Conservation (phyloP, 2,113 vertebrate species). For the Climacteris rufus region DNA sequence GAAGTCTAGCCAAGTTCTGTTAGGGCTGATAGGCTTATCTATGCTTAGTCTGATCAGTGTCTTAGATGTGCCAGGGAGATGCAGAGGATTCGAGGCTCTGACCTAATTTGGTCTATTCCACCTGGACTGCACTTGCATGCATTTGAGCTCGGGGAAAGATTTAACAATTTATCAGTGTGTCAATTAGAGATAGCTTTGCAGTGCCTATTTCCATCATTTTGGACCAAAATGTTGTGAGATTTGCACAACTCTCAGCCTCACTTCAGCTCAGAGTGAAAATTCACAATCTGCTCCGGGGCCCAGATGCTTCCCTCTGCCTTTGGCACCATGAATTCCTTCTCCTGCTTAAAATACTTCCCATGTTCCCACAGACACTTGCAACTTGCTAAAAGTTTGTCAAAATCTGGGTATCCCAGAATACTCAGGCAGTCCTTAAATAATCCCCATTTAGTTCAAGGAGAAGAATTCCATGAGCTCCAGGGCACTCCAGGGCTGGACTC, state of each 20-base stretch:
- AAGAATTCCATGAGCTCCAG: background rate
- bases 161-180: background rate
- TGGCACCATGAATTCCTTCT: background rate
- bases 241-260: background rate
- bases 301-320: constrained; percentile 18
- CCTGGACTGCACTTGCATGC: background rate
- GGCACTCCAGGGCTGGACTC: background rate
- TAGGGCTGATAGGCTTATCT: background rate
- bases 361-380: background rate
- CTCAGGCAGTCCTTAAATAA: background rate
- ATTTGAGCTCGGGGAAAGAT: background rate
- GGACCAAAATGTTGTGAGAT: background rate
- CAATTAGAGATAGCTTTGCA: background rate
- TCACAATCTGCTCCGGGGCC: background rate
- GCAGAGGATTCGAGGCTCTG: background rate
- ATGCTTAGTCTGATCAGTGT: background rate
- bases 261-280: background rate
- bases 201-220: background rate
- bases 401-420: background rate
- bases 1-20: background rate
- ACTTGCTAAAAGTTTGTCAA: background rate
- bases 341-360: background rate
- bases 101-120: constrained; percentile 10
- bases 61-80: background rate
- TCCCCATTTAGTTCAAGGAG: background rate